Base-by-base conservation (phyloP, 2,888 invertebrate species). In the Idaea aversata region DNA sequence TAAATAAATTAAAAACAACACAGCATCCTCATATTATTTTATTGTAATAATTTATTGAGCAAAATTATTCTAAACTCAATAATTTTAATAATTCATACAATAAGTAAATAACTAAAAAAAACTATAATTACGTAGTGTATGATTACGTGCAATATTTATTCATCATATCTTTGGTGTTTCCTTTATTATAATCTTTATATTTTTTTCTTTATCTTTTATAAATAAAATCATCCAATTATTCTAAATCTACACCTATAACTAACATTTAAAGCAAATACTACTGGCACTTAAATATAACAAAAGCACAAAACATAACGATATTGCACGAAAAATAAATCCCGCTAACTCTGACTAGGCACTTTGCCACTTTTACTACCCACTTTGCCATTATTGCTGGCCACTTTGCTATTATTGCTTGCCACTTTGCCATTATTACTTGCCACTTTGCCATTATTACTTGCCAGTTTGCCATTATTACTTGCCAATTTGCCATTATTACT, bases 281-380 rank as follows among this genome's bases (percentile, higher is more conserved):
- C 71, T 77, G 76, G 73, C 75, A 79, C 76, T 70, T 25, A 63
- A 62, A 63, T 72, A 73, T 25, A 77, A 73, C 69, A 72, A 74
- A 72, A 78, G 78, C 81, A 82, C 75, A 72, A 74, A 81, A 82
- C 71, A 67, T 75, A 80, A 83, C 83, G 78, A 80, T 87, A 90
- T 88, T 89, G 88, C 88, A 88, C 89, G 34, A 61, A 70, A 81
- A 84, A 77, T 71, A 66, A 70, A 78, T 74, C 67, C 72, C 73
- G 89, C 86, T 91, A 91, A 87, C 91, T 91, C 79, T 89, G 83
- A 80, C 78, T 85, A 73, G 77, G 74, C 74, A 81, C 66, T 72
- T 82, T 83, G 47, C 47, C 47, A 70, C 84, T 82, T 63, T 78
- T 82, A 57, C 59, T 72, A 82, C 82, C 60, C 66, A 38, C 68